These are phyloP conservation scores for Semnornis frantzii DNA, from an alignment of 2,113 vertebrate species.

Conservation along the genomic window DNA sequence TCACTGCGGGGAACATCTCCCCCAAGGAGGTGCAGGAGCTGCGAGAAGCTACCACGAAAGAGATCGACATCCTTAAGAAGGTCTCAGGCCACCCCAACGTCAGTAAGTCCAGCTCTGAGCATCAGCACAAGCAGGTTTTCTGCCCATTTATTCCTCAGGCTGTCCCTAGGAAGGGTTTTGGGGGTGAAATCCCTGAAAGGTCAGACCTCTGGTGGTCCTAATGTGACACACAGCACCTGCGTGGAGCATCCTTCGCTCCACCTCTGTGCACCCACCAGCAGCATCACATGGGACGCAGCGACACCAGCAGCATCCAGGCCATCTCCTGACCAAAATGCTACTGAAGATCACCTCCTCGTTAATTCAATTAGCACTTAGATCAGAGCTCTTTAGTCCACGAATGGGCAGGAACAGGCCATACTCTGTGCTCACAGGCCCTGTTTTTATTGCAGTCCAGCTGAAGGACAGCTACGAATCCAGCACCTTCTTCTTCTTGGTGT, in stretches of 20 bases:
- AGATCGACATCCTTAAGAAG: constrained; percentile 93
- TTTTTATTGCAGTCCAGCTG: constrained; percentile 88
- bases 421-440: not conserved
- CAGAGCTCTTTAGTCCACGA: not conserved
- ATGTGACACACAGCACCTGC: accelerated
- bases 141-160: not conserved
- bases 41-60: constrained; percentile 87
- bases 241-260: not conserved
- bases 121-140: accelerated
- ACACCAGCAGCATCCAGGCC: not conserved
- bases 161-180: not conserved
- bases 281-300: too few relatives aligned
- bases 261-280: accelerated
- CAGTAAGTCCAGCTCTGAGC: constrained; percentile 80
- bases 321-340: not conserved
- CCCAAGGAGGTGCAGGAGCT: constrained; percentile 86
- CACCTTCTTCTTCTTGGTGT: constrained; percentile 96
- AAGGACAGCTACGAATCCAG: constrained; percentile 95
- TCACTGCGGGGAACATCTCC: constrained; percentile 89
- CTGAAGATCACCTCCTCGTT: not conserved
- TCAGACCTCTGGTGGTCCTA: not conserved
- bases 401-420: not conserved
- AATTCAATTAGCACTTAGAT: not conserved
- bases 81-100: constrained; percentile 90
- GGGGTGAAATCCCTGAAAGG: not conserved